These are phyloP conservation scores for Dryas iulia DNA, from an alignment of 1,140 invertebrate species.

Conservation along the genomic window DNA sequence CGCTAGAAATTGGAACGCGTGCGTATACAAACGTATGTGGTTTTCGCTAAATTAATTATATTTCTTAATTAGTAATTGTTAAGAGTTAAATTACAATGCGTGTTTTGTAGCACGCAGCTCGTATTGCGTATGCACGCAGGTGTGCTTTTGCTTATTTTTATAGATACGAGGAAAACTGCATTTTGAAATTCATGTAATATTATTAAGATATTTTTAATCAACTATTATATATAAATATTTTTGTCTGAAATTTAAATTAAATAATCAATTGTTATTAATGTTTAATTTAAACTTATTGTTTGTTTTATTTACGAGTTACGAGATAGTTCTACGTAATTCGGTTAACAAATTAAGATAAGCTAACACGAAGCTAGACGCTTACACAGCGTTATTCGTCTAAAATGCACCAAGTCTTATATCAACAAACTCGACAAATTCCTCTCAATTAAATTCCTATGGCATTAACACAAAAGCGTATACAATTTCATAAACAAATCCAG, in stretches of 20 bases:
- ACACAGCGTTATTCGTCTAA: conserved; percentile 34
- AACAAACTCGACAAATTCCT: conserved; percentile 64
- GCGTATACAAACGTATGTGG: conserved; percentile 19
- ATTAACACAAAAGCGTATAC: conserved; percentile 42
- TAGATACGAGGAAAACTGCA: conserved; percentile 14
- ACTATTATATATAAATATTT: no score
- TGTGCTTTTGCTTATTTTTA: conserved; percentile 12
- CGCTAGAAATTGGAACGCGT: conserved; percentile 41
- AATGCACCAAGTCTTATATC: conserved; percentile 47
- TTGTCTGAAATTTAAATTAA: no score
- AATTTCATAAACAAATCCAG: conserved; percentile 49
- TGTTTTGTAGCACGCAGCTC: background rate
- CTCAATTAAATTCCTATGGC: conserved; percentile 44
- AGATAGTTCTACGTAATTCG: background rate
- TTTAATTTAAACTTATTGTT: background rate
- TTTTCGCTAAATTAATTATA: conserved; percentile 2
- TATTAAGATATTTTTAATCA: background rate
- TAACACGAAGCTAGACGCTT: conserved; percentile 31
- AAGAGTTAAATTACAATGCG: background rate
- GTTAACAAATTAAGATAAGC: conserved; percentile 7
- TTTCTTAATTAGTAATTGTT: background rate
- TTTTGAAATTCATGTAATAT: background rate
- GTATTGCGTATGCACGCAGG: background rate
- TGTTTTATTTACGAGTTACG: background rate
- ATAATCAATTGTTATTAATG: background rate